phyloP scores from a whole-genome alignment of 1,140 invertebrate species.

The Bombus affinis region DNA sequence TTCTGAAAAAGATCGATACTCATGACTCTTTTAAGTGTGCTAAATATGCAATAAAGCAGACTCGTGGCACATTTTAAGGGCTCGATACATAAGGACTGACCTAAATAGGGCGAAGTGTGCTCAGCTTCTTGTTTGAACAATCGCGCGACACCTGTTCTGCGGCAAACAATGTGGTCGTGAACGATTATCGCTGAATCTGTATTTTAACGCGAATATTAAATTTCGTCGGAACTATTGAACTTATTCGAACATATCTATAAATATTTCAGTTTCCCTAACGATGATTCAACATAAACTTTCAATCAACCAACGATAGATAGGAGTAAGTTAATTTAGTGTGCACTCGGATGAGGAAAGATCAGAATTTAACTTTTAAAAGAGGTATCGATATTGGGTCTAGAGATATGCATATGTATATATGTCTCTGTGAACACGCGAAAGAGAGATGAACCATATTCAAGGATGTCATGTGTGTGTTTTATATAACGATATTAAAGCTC shows the following conservation, averaged over 20 bases:
- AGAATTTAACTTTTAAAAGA: conserved; percentile 10
- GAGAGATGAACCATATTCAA: neutral
- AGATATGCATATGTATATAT: neutral
- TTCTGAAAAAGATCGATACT: neutral
- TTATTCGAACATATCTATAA: neutral
- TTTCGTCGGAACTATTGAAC: neutral
- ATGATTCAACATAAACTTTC: neutral
- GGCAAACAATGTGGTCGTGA: neutral
- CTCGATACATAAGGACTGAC: conserved; percentile 6
- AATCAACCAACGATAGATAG: too few species aligned
- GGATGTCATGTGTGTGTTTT: neutral
- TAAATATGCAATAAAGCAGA: conserved; percentile 23
- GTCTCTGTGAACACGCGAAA: neutral
- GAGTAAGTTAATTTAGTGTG: neutral
- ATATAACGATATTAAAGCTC: conserved; percentile 4
- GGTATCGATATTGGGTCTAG: neutral
- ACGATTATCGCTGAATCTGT: neutral
- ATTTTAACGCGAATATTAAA: neutral
- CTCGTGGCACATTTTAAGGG: neutral
- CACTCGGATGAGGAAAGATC: neutral
- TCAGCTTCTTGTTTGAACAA: conserved; percentile 27
- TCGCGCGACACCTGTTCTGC: neutral
- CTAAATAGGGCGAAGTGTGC: conserved; percentile 17
- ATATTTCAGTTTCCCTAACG: neutral
- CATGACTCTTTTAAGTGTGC: neutral